phyloP scores from a whole-genome alignment of 2,888 invertebrate species.

The Melieria crassipennis region DNA sequence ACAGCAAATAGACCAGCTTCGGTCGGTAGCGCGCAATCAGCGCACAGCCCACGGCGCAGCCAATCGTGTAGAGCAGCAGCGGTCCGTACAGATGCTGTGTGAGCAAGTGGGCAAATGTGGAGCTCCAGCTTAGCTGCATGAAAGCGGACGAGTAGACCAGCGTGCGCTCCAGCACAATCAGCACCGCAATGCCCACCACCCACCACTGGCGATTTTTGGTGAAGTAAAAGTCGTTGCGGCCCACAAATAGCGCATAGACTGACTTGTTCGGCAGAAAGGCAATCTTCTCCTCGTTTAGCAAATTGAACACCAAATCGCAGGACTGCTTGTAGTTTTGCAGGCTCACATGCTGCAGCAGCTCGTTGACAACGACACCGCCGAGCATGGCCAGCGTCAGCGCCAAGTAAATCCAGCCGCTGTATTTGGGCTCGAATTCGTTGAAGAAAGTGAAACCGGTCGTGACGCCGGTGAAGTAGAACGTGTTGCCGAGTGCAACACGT shows the following conservation, averaged over 20 bases:
- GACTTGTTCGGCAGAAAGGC: slow-evolving; percentile 50
- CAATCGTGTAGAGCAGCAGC: slow-evolving; percentile 48
- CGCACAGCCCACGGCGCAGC: slow-evolving; percentile 48
- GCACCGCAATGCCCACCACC: slow-evolving; percentile 39
- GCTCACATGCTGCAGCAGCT: slow-evolving; percentile 53
- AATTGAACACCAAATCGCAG: slow-evolving; percentile 54
- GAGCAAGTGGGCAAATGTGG: slow-evolving; percentile 47
- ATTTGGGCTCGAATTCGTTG: slow-evolving; percentile 53
- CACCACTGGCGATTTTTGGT: slow-evolving; percentile 51
- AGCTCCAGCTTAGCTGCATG: slow-evolving; percentile 51
- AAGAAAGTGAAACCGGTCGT: slow-evolving; percentile 51
- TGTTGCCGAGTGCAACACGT: slow-evolving; percentile 53
- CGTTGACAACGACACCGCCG: slow-evolving; percentile 49
- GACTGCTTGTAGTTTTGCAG: slow-evolving; percentile 55
- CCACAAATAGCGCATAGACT: slow-evolving; percentile 51
- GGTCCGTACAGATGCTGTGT: slow-evolving; percentile 46
- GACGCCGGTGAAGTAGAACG: slow-evolving; percentile 49
- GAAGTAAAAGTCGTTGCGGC: slow-evolving; percentile 50
- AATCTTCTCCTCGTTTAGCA: slow-evolving; percentile 55
- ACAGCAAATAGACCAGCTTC: slow-evolving; percentile 54
- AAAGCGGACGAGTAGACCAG: slow-evolving; percentile 51
- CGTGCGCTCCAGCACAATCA: slow-evolving; percentile 49
- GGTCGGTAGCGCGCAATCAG: slow-evolving; percentile 54
- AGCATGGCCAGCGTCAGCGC: slow-evolving; percentile 46
- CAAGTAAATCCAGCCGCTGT: slow-evolving; percentile 50